Conservation (phyloP, 2,113 vertebrate species). For the Triplophysa dalaica region DNA sequence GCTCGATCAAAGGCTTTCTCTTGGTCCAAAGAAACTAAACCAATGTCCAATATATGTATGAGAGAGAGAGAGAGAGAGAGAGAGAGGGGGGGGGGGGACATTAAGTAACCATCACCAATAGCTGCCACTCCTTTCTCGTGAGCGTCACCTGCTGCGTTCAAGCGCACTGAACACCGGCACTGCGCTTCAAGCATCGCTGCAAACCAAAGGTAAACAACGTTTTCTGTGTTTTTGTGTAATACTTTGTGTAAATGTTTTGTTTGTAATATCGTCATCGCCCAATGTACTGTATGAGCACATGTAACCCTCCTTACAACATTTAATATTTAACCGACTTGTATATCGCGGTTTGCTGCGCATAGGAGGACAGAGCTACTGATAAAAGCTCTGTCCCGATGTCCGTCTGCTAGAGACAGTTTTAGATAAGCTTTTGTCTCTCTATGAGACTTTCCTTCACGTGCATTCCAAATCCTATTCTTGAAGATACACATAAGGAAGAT, state of each 20-base stretch:
- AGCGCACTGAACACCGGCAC: not conserved
- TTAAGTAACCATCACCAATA: conserved; percentile 27
- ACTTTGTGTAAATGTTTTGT: no score
- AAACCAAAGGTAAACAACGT: conserved; percentile 7
- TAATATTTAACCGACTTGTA: not conserved
- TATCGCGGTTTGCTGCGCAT: no score
- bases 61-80: not conserved
- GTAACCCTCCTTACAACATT: not conserved
- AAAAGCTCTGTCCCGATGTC: not conserved
- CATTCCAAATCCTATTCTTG: not conserved
- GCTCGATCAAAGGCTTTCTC: no score
- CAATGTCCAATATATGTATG: not conserved
- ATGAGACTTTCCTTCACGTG: not conserved
- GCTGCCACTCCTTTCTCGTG: not conserved
- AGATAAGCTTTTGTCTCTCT: not conserved
- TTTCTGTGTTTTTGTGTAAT: not conserved
- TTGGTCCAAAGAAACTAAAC: no score
- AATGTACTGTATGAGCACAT: not conserved
- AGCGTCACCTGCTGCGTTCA: conserved; percentile 9
- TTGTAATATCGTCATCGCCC: no score
- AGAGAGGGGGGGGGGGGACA: not conserved
- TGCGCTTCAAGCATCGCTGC: not conserved
- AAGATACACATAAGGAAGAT: no score
- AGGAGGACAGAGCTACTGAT: not conserved
- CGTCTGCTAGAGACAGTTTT: not conserved